These are phyloP conservation scores for Argyresthia goedartella DNA, from an alignment of 2,888 invertebrate species.

Conservation along the genomic window DNA sequence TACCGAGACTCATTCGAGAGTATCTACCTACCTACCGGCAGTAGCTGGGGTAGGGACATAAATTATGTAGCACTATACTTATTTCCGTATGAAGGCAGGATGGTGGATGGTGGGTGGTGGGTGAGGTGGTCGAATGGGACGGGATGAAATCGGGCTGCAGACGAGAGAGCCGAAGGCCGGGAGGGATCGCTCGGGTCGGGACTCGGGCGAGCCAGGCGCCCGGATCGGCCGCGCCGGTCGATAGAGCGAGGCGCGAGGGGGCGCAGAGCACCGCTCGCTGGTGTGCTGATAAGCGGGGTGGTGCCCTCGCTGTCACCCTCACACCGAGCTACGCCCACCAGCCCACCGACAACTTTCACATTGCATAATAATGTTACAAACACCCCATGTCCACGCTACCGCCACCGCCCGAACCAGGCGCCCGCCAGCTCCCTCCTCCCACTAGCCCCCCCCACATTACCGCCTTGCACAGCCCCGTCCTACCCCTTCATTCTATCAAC, in stretches of 20 bases:
- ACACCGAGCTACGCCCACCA: slow-evolving; percentile 22
- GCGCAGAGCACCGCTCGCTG: slow-evolving; percentile 28
- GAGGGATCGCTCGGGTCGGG: slow-evolving; percentile 28
- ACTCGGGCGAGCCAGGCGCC: slow-evolving; percentile 25
- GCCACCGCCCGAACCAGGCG: slow-evolving; percentile 6
- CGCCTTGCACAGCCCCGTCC: not conserved
- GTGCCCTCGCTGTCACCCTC: slow-evolving; percentile 63
- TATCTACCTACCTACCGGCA: not conserved
- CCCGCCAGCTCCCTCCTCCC: not conserved
- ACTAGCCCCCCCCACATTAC: not conserved
- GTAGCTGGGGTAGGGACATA: slow-evolving; percentile 3
- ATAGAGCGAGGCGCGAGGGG: slow-evolving; percentile 60
- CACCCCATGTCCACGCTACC: slow-evolving; percentile 24
- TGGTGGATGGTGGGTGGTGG: slow-evolving; percentile 18
- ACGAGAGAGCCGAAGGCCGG: slow-evolving; percentile 16
- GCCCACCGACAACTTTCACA: slow-evolving; percentile 38
- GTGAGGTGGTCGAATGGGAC: slow-evolving; percentile 21
- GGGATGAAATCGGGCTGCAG: slow-evolving; percentile 1
- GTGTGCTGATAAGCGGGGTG: slow-evolving; percentile 52
- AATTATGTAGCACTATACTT: slow-evolving; percentile 17
- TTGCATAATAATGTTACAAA: slow-evolving; percentile 45
- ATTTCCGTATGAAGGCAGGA: slow-evolving; percentile 15
- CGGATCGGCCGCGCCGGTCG: slow-evolving; percentile 62
- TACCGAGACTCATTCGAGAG: not conserved
- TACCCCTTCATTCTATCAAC: slow-evolving; percentile 1